Evolutionary conservation across 2,797 vertebrate species (phyloP).

Genomic region (Pachyuromys duprasi): DNA sequence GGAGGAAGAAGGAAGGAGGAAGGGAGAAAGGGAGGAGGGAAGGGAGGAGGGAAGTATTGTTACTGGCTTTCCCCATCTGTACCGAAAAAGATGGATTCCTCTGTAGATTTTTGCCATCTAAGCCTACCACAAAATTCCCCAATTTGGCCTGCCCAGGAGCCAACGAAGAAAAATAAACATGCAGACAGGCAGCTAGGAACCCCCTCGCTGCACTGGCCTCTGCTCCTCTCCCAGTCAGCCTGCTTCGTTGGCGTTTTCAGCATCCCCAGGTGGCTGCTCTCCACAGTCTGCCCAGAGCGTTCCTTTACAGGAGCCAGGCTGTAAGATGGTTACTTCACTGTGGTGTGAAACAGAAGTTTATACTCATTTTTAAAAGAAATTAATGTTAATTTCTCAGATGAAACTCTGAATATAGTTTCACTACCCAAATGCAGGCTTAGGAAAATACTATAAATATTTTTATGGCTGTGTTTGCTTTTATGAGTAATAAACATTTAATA

Average conservation of each 20-base stretch:
- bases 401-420: conserved; percentile 25
- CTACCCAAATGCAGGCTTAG: neutral
- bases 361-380: conserved; percentile 50
- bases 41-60: neutral
- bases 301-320: neutral
- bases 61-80: neutral
- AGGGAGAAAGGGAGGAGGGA: neutral
- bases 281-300: neutral
- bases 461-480: conserved; percentile 23
- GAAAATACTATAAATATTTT: neutral
- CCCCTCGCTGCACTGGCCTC: too few relatives aligned
- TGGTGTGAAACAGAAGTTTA: neutral
- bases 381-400: conserved; percentile 25
- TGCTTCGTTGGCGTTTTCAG: neutral
- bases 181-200: neutral
- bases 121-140: neutral
- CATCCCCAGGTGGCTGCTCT: neutral
- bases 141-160: neutral
- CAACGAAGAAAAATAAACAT: neutral
- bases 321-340: neutral
- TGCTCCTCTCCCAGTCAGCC: neutral
- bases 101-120: neutral
- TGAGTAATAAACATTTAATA: conserved; percentile 8
- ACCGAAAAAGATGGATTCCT: neutral
- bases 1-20: neutral